A percentile compares a stretch with the other conserved stretches of the same genome.
Conservation (phyloP, 1,140 invertebrate species). For the Cephus cinctus region DNA sequence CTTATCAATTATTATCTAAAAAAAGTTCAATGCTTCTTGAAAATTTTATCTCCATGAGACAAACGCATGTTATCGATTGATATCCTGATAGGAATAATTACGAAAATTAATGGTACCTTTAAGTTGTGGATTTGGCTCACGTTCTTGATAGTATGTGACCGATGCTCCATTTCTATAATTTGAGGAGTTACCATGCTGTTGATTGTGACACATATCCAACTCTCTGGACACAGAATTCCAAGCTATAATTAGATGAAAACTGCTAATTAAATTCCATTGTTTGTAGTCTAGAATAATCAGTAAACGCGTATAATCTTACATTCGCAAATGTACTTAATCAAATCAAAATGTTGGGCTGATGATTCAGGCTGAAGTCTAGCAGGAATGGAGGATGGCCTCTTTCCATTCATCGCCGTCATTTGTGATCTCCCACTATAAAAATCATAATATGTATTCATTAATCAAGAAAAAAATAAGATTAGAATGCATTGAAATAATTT, state of each 20-base stretch:
- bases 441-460: no score
- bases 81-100: no score
- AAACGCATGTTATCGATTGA: no score
- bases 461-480: no score
- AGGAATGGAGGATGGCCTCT: conserved; percentile 46
- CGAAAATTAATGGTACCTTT: conserved; percentile 43
- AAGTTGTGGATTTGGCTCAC: conserved; percentile 51
- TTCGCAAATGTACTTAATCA: conserved; percentile 59
- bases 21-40: no score
- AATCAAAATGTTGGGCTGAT: conserved; percentile 55
- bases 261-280: conserved; percentile 9
- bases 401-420: conserved; percentile 53
- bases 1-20: no score
- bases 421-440: conserved; percentile 46
- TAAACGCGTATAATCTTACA: conserved; percentile 38
- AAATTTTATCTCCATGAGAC: no score
- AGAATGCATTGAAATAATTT: no score
- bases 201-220: conserved; percentile 47
- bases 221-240: conserved; percentile 55
- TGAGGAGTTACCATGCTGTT: conserved; percentile 39
- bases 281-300: neutral
- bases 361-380: conserved; percentile 45
- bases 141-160: conserved; percentile 54
- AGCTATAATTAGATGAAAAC: conserved; percentile 29
- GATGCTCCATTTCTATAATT: conserved; percentile 47